Conservation (phyloP, 2,888 invertebrate genomes). For the Sarcophaga variegata region DNA sequence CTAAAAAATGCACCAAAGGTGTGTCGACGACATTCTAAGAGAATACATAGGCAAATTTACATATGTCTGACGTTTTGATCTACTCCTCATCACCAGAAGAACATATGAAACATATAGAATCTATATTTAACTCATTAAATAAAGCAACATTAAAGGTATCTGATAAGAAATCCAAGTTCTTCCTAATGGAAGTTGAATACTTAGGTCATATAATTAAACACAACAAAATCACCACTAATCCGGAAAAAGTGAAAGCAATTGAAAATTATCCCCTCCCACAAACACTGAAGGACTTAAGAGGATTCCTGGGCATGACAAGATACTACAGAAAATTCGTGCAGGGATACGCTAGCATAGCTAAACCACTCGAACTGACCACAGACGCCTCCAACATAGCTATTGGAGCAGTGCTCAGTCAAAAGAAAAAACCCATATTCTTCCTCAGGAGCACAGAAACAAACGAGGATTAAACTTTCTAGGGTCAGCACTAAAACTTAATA, state of each 20-base stretch:
- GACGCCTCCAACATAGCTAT: no score
- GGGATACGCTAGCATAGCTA: constrained; percentile 2
- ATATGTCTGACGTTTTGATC: constrained; percentile 41
- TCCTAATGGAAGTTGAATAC: constrained; percentile 35
- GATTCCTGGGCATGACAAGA: not conserved
- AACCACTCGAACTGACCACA: not conserved
- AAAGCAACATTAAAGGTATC: constrained; percentile 38
- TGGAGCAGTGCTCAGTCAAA: no score
- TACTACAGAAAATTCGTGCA: not conserved
- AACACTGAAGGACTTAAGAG: constrained; percentile 5
- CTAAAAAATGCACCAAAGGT: constrained; percentile 23
- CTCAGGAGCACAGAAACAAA: not conserved
- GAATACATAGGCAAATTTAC: constrained; percentile 40
- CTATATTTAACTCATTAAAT: constrained; percentile 32
- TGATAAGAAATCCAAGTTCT: constrained; percentile 38
- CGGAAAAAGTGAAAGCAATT: constrained; percentile 16
- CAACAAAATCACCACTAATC: constrained; percentile 22
- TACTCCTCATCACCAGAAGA: constrained; percentile 39
- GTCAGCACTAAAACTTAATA: no score
- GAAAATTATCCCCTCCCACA: constrained; percentile 10
- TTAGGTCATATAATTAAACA: constrained; percentile 49
- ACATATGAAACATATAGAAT: constrained; percentile 37
- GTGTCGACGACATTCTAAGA: constrained; percentile 25
- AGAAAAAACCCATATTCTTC: no score
- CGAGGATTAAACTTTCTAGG: no score